Conservation (phyloP, 2,888 invertebrate species). For the Lithophane leautieri region DNA sequence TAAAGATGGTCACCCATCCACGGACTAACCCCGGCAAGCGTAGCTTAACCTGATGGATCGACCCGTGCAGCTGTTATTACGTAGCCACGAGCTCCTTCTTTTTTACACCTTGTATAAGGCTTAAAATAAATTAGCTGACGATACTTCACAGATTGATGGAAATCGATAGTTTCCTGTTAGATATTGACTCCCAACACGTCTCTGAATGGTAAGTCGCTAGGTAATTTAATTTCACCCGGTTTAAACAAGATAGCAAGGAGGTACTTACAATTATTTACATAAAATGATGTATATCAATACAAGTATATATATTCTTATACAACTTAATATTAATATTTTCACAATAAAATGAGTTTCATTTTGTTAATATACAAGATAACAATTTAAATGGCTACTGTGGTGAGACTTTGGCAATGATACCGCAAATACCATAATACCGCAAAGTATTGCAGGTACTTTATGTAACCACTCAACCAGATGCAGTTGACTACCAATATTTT, state of each 20-base stretch:
- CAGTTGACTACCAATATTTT: slow-evolving; percentile 1
- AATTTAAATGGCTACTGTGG: slow-evolving; percentile 52
- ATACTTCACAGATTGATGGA: background rate
- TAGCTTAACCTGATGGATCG: no score
- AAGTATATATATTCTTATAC: slow-evolving; percentile 49
- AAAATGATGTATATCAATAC: slow-evolving; percentile 26
- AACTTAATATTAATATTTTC: slow-evolving; percentile 61
- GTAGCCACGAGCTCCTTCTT: no score
- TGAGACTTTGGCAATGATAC: slow-evolving; percentile 33
- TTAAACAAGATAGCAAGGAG: background rate
- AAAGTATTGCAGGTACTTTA: background rate
- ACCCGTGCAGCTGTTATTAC: no score
- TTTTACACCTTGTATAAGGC: no score
- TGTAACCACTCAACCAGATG: background rate
- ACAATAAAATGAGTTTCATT: slow-evolving; percentile 66
- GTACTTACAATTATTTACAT: background rate
- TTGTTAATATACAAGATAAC: slow-evolving; percentile 65
- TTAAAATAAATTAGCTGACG: background rate
- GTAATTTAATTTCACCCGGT: background rate
- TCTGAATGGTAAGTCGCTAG: background rate
- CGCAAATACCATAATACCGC: background rate
- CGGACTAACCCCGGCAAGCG: no score
- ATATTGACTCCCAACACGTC: background rate
- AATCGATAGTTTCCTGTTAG: background rate
- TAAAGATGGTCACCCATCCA: no score